Evolutionary conservation across 2,797 vertebrate species (phyloP).

Genomic region (Eremophila alpestris): DNA sequence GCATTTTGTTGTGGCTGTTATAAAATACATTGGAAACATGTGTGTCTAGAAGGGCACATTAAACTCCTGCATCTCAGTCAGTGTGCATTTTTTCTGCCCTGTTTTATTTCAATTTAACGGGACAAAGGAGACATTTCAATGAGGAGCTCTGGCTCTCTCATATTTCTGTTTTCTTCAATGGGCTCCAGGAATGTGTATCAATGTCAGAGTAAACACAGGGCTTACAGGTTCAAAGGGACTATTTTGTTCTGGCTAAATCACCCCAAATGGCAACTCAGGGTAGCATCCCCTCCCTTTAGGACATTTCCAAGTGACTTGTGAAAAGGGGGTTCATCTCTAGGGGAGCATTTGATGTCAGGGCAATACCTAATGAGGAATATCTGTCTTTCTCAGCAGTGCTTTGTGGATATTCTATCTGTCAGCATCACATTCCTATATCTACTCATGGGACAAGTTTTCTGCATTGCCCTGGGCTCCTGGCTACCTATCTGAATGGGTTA

Average conservation of each 20-base stretch:
- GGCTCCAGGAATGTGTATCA: neutral
- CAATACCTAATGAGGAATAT: neutral
- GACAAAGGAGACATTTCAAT: constrained; percentile 1
- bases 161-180: neutral
- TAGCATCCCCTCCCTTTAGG: neutral
- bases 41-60: neutral
- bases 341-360: neutral
- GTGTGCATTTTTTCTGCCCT: neutral
- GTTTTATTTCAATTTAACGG: constrained; percentile 1
- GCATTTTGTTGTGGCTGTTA: constrained; percentile 9
- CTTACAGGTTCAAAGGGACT: neutral
- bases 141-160: neutral
- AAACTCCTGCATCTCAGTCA: neutral
- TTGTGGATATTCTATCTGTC: neutral
- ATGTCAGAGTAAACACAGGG: neutral
- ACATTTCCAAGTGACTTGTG: neutral
- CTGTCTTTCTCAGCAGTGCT: neutral
- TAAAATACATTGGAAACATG: constrained; percentile 35
- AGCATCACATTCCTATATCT: neutral
- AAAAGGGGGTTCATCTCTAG: neutral
- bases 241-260: neutral
- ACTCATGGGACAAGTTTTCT: neutral
- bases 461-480: neutral
- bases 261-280: neutral
- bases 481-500: neutral